phyloP scores from a whole-genome alignment of 2,797 vertebrate species.

The Phoeniculus purpureus region DNA sequence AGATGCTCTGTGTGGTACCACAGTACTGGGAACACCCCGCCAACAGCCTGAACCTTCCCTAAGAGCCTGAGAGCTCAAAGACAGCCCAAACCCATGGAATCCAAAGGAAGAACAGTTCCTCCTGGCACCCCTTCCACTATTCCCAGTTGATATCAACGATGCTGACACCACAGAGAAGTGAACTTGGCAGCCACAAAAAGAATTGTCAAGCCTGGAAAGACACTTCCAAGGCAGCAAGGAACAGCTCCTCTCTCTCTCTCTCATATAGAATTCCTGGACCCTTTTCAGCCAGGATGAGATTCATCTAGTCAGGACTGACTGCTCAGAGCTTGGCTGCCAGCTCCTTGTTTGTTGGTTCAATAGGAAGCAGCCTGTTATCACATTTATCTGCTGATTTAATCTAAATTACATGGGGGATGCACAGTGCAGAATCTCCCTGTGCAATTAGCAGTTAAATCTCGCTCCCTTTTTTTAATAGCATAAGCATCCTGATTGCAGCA shows the following conservation, averaged over 20 bases:
- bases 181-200: not conserved
- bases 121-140: not conserved
- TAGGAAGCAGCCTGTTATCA: not conserved
- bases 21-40: too few species aligned
- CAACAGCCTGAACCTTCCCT: not conserved
- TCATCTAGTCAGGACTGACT: not conserved
- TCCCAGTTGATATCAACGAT: not conserved
- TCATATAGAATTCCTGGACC: not conserved
- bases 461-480: not conserved
- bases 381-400: slow-evolving; percentile 40
- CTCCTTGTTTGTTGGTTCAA: not conserved
- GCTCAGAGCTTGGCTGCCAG: not conserved
- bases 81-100: not conserved
- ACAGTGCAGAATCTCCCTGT: not conserved
- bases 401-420: not conserved
- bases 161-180: not conserved
- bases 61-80: not conserved
- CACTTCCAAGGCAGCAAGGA: not conserved
- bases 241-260: not conserved
- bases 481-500: slow-evolving; percentile 6
- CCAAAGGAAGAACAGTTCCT: not conserved
- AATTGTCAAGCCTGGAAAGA: not conserved
- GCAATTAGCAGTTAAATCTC: slow-evolving; percentile 26
- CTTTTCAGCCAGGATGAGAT: not conserved
- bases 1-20: not conserved